Evolutionary conservation across 2,113 vertebrate genomes (phyloP).

Genomic region (Cinclus mexicanus): DNA sequence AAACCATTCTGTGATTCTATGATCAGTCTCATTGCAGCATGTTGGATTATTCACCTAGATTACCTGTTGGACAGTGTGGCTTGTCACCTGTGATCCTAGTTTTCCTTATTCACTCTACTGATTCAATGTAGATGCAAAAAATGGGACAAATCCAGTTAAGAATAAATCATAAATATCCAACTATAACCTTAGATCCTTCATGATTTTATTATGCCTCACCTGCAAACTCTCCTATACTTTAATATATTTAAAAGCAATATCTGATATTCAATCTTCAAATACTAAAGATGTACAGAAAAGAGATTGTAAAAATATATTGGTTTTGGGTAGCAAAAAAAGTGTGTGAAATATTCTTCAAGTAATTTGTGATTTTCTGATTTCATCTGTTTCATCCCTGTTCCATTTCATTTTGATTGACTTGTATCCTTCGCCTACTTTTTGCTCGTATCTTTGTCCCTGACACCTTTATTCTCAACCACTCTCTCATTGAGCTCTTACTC

Average conservation of each 20-base stretch:
- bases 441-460: neutral
- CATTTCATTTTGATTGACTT: neutral
- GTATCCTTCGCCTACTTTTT: neutral
- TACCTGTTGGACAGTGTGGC: neutral
- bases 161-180: neutral
- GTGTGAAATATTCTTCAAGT: neutral
- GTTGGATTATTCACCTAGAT: neutral
- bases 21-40: neutral
- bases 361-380: neutral
- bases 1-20: neutral
- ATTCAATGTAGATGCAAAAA: neutral
- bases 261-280: neutral
- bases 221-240: neutral
- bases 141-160: neutral
- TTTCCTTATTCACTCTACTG: neutral
- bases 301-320: neutral
- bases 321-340: neutral
- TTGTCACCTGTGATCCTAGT: neutral
- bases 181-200: neutral
- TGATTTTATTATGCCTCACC: neutral
- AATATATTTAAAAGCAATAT: neutral
- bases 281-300: neutral
- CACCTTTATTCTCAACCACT: neutral
- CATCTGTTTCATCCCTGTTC: neutral
- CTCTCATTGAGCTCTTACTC: neutral